Base-by-base conservation (phyloP, 1,140 invertebrate genomes). In the Helicoverpa armigera region DNA sequence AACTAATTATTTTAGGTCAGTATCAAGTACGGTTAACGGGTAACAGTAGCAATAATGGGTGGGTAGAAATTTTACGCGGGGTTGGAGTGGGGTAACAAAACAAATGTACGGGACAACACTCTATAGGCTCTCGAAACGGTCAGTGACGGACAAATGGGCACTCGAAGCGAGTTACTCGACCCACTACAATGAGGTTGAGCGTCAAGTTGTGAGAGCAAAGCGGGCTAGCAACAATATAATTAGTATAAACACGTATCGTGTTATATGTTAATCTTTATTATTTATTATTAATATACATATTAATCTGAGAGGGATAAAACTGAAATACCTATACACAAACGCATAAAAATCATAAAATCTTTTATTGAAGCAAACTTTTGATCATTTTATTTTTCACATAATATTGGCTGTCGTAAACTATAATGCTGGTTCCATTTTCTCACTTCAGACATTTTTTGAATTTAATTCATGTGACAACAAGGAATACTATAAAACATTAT, bases 121-220 rank as follows among this genome's bases (percentile, higher is more conserved):
- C 80, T 85, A 88, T 82, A 82, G 83, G 83, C 77, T 80, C 91
- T 91, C 67, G 81, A 80, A 87, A 85, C 88, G 90, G 86, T 82
- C 89, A 89, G 85, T 90, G 88, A 92, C 84, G 87, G 91, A 92
- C 91, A 93, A 93, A 94, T 92, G 90, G 90, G 86, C 82, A 86
- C 92, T 94, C 86, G 88, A 91, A 86, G 85, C 86, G 86, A 92
- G 83, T 90, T 86, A 88, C 84, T 88, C 80, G 88, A 87, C 82
- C 85, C 87, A 87, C 87, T 88, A 82, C 74, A 83, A 61, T 54
- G 11, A 60, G 56, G 54, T 16, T 76, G 60, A 73, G 83, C 83
- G 79, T n/a, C 65, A 85, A 86, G 84, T 63, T 56, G 79, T n/a
- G 60, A 74, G 61, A 75, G 50, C 1, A 18, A 43, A 79, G 70